phyloP scores from a whole-genome alignment of 2,888 invertebrate genomes.

The Nipponacmea schrenckii region DNA sequence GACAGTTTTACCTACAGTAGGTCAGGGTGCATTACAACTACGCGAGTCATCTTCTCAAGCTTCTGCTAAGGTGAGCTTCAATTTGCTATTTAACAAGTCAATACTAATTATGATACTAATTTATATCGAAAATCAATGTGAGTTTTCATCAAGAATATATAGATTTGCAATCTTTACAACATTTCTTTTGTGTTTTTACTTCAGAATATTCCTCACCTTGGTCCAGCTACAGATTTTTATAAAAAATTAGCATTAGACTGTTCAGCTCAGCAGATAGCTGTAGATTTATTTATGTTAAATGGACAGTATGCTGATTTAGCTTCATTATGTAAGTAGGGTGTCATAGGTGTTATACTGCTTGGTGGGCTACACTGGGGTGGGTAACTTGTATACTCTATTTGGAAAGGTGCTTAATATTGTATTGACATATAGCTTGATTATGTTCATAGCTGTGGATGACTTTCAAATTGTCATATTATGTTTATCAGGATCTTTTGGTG shows the following conservation, averaged over 20 bases:
- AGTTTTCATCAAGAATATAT: neutral
- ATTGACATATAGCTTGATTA: too few species aligned
- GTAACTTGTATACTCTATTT: too few species aligned
- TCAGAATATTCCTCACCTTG: slow-evolving; percentile 82
- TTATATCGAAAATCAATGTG: slow-evolving; percentile 12
- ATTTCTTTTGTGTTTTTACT: slow-evolving; percentile 18
- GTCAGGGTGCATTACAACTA: slow-evolving; percentile 87
- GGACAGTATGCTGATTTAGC: slow-evolving; percentile 94
- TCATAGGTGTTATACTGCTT: neutral
- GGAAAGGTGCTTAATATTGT: too few species aligned
- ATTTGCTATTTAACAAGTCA: too few species aligned
- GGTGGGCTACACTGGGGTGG: too few species aligned
- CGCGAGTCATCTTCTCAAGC: slow-evolving; percentile 91
- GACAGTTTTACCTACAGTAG: slow-evolving; percentile 77
- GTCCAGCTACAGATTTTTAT: slow-evolving; percentile 97
- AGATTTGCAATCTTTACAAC: neutral
- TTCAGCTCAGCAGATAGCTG: slow-evolving; percentile 93
- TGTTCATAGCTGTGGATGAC: too few species aligned
- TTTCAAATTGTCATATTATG: too few species aligned
- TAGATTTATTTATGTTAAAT: slow-evolving; percentile 93
- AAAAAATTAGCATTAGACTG: slow-evolving; percentile 96
- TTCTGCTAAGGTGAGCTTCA: slow-evolving; percentile 72
- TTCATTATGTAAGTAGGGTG: slow-evolving; percentile 80
- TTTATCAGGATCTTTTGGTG: too few species aligned
- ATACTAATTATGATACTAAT: neutral